Conservation (phyloP, 2,888 invertebrate genomes). For the Latrodectus elegans region DNA sequence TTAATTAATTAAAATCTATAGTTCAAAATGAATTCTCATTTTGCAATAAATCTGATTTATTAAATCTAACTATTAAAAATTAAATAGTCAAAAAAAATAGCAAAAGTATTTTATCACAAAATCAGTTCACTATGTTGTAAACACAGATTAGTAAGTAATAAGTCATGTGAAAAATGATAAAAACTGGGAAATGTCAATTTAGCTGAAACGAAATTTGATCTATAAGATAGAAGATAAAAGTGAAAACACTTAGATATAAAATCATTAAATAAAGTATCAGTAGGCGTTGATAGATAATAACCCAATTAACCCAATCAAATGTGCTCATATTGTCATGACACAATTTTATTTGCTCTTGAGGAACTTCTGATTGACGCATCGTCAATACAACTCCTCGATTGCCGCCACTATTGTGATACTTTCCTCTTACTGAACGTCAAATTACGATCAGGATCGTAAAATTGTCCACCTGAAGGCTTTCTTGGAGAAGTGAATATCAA, state of each 20-base stretch:
- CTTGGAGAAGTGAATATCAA: slow-evolving; percentile 41
- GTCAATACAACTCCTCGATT: slow-evolving; percentile 36
- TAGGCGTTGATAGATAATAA: slow-evolving; percentile 35
- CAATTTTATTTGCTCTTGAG: slow-evolving; percentile 64
- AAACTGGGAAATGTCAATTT: too few species aligned
- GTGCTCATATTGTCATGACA: slow-evolving; percentile 52
- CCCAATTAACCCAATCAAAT: slow-evolving; percentile 25
- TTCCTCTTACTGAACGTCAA: slow-evolving; percentile 48
- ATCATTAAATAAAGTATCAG: slow-evolving; percentile 35
- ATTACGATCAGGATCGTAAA: slow-evolving; percentile 55
- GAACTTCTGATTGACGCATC: slow-evolving; percentile 58
- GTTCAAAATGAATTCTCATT: too few species aligned
- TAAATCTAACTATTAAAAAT: too few species aligned
- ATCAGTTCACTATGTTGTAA: too few species aligned
- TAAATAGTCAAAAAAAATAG: too few species aligned
- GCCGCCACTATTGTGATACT: slow-evolving; percentile 7
- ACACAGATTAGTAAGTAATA: too few species aligned
- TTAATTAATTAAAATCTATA: too few species aligned
- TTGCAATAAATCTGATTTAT: too few species aligned
- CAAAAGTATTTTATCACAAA: too few species aligned
- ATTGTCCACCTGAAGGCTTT: slow-evolving; percentile 32
- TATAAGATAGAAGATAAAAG: slow-evolving; percentile 44
- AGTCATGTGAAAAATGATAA: too few species aligned
- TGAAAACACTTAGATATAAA: slow-evolving; percentile 34
- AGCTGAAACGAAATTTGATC: too few species aligned